Percentiles rank a stretch among this genome's conserved stretches.
phyloP scores from a whole-genome alignment of 2,888 invertebrate species.

The Tenthredo livida region DNA sequence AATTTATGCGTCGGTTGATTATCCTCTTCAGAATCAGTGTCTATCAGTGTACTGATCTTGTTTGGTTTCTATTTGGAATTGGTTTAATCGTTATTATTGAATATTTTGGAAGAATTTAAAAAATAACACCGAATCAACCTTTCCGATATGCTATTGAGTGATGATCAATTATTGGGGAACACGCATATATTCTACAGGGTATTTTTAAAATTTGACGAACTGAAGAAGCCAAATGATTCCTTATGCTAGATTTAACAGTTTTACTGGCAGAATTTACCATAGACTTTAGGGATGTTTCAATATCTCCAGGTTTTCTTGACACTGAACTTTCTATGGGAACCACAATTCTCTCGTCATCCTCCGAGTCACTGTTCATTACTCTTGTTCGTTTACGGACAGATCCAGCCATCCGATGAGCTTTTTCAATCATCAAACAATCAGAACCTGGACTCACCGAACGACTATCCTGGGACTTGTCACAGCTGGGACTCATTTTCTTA shows the following conservation, averaged over 20 bases:
- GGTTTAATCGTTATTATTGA: slow-evolving; percentile 2
- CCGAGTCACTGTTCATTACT: slow-evolving; percentile 29
- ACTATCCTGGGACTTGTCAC: background rate
- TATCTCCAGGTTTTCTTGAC: background rate
- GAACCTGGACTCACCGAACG: background rate
- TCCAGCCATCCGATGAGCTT: background rate
- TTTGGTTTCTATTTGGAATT: slow-evolving; percentile 59
- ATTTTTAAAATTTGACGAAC: background rate
- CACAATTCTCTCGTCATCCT: slow-evolving; percentile 11
- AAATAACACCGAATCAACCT: background rate
- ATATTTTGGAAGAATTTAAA: background rate
- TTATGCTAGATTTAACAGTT: background rate
- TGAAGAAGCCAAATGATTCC: background rate
- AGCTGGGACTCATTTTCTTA: background rate
- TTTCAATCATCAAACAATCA: background rate
- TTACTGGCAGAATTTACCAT: background rate
- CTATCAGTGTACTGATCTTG: slow-evolving; percentile 61
- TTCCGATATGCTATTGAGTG: background rate
- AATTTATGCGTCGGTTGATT: background rate
- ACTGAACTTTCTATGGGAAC: background rate
- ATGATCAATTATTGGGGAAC: background rate
- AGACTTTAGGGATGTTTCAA: background rate
- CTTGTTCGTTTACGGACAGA: background rate
- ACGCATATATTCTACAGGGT: background rate
- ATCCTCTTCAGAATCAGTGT: slow-evolving; percentile 67